These are phyloP conservation scores for Halcyon leucocephala DNA, from an alignment of 2,797 vertebrate species.

Conservation along the genomic window DNA sequence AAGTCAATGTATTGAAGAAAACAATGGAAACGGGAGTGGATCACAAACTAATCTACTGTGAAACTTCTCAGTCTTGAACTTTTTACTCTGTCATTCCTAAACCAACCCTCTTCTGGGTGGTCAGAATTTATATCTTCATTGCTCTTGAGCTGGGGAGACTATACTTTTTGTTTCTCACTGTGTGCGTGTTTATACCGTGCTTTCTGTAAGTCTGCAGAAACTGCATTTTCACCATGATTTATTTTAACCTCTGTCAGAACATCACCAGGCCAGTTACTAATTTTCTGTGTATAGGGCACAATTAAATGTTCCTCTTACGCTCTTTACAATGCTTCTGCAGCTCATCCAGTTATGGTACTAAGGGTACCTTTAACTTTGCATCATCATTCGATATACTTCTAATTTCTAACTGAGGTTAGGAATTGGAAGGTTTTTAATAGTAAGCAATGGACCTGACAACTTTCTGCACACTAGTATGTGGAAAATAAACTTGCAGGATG, in stretches of 20 bases:
- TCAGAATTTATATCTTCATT: background rate
- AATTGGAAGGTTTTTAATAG: background rate
- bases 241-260: background rate
- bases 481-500: background rate
- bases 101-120: background rate
- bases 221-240: background rate
- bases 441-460: background rate
- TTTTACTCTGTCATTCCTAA: background rate
- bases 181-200: background rate
- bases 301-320: background rate
- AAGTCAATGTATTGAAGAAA: background rate
- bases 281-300: background rate
- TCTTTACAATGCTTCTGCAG: background rate
- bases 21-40: background rate
- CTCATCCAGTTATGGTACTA: background rate
- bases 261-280: background rate
- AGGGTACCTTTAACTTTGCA: background rate
- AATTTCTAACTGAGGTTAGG: background rate
- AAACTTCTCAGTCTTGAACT: background rate
- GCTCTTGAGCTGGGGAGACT: background rate
- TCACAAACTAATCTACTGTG: background rate
- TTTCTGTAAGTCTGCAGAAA: background rate
- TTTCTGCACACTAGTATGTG: background rate
- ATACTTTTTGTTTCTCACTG: background rate
- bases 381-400: background rate